These are phyloP conservation scores for Perdix hodgsoniae DNA, from an alignment of 2,797 vertebrate genomes.

Conservation along the genomic window DNA sequence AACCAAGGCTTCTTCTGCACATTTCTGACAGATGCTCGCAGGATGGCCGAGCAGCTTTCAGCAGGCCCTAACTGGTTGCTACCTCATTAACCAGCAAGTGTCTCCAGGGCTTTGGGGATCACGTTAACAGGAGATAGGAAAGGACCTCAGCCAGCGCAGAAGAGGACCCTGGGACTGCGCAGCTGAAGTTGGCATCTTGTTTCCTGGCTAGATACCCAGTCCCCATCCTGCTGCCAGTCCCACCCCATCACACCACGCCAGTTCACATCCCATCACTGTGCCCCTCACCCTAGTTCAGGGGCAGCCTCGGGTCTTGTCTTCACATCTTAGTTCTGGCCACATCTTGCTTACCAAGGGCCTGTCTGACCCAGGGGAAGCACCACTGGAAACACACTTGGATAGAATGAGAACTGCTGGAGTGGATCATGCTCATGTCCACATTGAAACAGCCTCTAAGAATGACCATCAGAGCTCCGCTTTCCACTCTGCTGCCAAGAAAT, in stretches of 20 bases:
- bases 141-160: neutral
- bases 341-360: neutral
- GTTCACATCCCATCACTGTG: accelerated
- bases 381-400: neutral
- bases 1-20: neutral
- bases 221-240: neutral
- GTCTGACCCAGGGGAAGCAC: neutral
- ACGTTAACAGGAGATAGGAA: neutral
- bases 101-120: neutral
- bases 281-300: neutral
- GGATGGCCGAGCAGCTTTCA: neutral
- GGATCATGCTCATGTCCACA: neutral
- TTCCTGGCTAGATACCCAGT: neutral
- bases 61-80: neutral
- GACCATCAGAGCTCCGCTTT: neutral
- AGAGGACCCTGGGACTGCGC: neutral
- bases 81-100: neutral
- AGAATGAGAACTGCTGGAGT: neutral
- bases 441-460: neutral
- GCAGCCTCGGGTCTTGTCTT: neutral
- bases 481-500: neutral
- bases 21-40: neutral
- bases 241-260: neutral
- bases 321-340: accelerated
- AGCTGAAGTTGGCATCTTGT: neutral